Evolutionary conservation across 1,140 invertebrate genomes (phyloP).

Genomic region (Penaeus chinensis): DNA sequence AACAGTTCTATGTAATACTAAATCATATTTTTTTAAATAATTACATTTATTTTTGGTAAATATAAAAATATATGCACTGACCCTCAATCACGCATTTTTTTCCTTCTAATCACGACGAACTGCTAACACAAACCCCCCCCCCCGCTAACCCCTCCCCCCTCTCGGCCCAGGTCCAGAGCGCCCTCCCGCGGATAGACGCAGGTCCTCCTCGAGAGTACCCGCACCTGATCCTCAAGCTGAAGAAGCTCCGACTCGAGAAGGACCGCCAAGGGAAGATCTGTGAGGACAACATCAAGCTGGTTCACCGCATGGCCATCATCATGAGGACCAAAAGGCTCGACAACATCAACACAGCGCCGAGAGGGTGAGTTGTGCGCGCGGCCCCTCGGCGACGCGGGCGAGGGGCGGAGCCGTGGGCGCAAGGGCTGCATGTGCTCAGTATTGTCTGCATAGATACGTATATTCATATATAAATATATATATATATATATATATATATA

Average conservation of each 20-base stretch:
- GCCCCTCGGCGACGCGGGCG: neutral
- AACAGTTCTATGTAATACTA: no score
- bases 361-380: conserved; percentile 18
- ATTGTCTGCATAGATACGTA: neutral
- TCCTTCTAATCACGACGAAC: no score
- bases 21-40: no score
- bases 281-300: conserved; percentile 60
- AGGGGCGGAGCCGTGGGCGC: neutral
- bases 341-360: conserved; percentile 49
- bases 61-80: no score
- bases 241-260: conserved; percentile 54
- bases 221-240: conserved; percentile 58
- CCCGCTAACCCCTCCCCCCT: neutral
- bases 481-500: no score
- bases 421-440: neutral
- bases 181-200: conserved; percentile 57
- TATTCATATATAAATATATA: no score
- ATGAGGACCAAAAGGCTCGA: conserved; percentile 61
- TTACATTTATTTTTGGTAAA: no score
- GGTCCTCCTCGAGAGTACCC: conserved; percentile 52
- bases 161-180: conserved; percentile 46
- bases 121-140: neutral
- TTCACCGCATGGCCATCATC: conserved; percentile 62
- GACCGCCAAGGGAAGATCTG: conserved; percentile 58
- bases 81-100: neutral